Base-by-base conservation (phyloP, 2,888 invertebrate genomes). In the Gasteruption jaculator region DNA sequence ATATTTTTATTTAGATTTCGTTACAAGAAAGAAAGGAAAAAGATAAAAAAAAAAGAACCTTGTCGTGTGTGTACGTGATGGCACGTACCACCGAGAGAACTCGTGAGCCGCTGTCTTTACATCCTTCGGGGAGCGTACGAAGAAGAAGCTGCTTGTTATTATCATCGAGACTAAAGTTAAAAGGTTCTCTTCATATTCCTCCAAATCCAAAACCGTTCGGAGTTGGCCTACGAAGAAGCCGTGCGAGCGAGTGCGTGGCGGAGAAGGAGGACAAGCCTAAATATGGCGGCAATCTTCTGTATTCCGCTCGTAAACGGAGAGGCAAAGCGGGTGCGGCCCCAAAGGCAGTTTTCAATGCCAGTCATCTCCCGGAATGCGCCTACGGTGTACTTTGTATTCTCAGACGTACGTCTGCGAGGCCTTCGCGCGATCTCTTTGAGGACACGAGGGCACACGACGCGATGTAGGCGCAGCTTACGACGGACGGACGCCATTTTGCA, bases 211-310 rank as follows among this genome's bases (percentile, higher is more conserved):
- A n/a, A n/a, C n/a, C n/a, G n/a, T n/a, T n/a, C n/a, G n/a, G n/a
- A n/a, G n/a, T n/a, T n/a, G n/a, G n/a, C n/a, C n/a, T n/a, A n/a
- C n/a, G n/a, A n/a, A n/a, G n/a, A n/a, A n/a, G n/a, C n/a, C n/a
- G n/a, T n/a, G n/a, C n/a, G 41, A 32, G 36, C 41, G 35, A 25
- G 12, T 44, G 43, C 15, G 44, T 44, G 45, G 38, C 40, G 47
- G 51, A 44, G 51, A 43, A 48, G 54, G 53, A 50, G 50, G 49
- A 48, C 50, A 56, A 45, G 45, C 52, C 55, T 57, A 67, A n/a
- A 67, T 57, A 69, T 66, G 68, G 69, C 65, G 53, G 66, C 68
- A 67, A 60, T 63, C 63, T 61, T 68, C 60, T 58, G 68, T 66
- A 68, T 68, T 68, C 68, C 56, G 57, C 60, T 63, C 68, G 60